Percentiles rank a stretch among this genome's conserved stretches.
Conservation (phyloP, 2,797 vertebrate species). For the Peromyscus eremicus region DNA sequence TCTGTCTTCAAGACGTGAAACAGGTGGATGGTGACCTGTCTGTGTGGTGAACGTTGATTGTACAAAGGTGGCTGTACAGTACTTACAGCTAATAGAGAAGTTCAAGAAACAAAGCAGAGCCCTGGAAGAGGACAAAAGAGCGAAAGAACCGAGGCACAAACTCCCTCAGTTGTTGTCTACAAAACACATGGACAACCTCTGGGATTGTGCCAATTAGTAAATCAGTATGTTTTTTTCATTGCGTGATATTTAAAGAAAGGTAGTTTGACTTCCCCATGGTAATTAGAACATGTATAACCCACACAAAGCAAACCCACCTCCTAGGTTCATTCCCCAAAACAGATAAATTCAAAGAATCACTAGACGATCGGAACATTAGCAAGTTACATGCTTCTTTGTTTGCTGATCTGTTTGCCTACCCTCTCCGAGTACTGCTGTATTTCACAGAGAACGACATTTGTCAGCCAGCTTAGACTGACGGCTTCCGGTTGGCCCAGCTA, state of each 20-base stretch:
- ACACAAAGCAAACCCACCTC: neutral
- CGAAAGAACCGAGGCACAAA: neutral
- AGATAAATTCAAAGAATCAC: conserved; percentile 51
- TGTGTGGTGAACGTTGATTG: neutral
- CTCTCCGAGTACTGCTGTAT: conserved; percentile 3
- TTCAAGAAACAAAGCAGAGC: conserved; percentile 15
- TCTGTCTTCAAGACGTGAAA: conserved; percentile 22
- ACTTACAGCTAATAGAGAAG: neutral
- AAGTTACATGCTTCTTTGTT: neutral
- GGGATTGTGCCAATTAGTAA: conserved; percentile 1
- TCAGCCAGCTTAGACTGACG: neutral
- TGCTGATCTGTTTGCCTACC: neutral
- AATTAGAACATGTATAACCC: neutral
- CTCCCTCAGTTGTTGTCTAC: neutral
- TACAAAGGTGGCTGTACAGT: neutral
- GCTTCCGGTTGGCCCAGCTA: neutral
- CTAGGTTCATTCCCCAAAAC: neutral
- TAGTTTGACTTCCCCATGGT: neutral
- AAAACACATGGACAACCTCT: neutral
- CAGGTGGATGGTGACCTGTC: neutral
- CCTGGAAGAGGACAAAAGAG: neutral
- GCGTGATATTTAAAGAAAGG: conserved; percentile 30
- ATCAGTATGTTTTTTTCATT: neutral
- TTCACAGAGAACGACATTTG: conserved; percentile 43
- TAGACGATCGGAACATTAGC: neutral